Conservation (phyloP, 1,140 invertebrate genomes). For the Drosophila kurseongensis region DNA sequence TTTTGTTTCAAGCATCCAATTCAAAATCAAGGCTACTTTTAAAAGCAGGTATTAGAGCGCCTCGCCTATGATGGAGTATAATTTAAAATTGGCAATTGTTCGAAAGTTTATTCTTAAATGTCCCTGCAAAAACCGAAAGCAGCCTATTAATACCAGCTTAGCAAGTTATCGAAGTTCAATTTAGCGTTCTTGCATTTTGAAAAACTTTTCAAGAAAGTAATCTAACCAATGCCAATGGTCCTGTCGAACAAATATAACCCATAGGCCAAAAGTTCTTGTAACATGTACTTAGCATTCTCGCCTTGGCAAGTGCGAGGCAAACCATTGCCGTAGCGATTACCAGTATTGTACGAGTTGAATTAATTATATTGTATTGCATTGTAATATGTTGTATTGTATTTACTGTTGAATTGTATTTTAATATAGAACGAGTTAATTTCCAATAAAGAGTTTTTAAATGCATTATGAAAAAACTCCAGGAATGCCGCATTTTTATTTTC, state of each 20-base stretch:
- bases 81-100: conserved; percentile 12
- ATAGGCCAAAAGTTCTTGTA: conserved; percentile 24
- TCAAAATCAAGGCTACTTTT: conserved; percentile 48
- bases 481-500: conserved; percentile 6
- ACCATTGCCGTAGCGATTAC: conserved; percentile 13
- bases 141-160: conserved; percentile 46
- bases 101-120: conserved; percentile 20
- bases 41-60: conserved; percentile 17
- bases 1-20: conserved; percentile 15
- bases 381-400: conserved; percentile 81
- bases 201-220: conserved; percentile 6
- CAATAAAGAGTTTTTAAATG: conserved; percentile 77
- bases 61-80: conserved; percentile 7
- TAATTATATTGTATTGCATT: conserved; percentile 73
- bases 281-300: neutral
- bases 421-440: conserved; percentile 78
- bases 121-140: conserved; percentile 22
- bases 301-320: conserved; percentile 10
- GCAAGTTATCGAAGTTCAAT: conserved; percentile 53
- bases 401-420: conserved; percentile 82
- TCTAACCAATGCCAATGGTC: conserved; percentile 13
- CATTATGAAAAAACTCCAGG: conserved; percentile 39
- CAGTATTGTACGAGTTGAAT: conserved; percentile 34
- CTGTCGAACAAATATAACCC: conserved; percentile 14
- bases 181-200: conserved; percentile 31